These are phyloP conservation scores for Drosophila orosa DNA, from an alignment of 1,140 invertebrate species.

Conservation along the genomic window DNA sequence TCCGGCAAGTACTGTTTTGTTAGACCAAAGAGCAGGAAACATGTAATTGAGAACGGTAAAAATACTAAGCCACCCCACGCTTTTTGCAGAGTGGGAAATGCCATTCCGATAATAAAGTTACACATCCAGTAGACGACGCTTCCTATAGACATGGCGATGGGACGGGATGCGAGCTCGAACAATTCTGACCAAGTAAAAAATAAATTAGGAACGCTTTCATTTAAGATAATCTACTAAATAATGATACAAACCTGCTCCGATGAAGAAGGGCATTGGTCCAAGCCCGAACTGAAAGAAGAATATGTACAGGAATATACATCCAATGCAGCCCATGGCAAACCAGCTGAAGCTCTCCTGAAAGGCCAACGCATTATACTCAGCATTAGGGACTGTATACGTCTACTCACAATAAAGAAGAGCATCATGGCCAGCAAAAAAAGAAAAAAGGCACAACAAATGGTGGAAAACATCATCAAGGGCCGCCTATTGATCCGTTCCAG, in stretches of 20 bases:
- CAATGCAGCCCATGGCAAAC: conserved; percentile 88
- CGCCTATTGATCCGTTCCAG: conserved; percentile 86
- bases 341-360: conserved; percentile 85
- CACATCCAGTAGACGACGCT: conserved; percentile 94
- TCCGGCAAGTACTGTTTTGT: conserved; percentile 89
- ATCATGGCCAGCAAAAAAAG: conserved; percentile 86
- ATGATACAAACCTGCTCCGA: conserved; percentile 83
- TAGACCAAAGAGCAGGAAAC: conserved; percentile 86
- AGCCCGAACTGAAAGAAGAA: conserved; percentile 92
- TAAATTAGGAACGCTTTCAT: not conserved
- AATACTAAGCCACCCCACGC: conserved; percentile 88
- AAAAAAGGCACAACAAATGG: conserved; percentile 84
- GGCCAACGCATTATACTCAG: not conserved
- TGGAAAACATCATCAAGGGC: conserved; percentile 86
- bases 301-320: conserved; percentile 90
- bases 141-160: conserved; percentile 93
- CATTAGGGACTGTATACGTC: fast-evolving
- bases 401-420: conserved; percentile 86
- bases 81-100: conserved; percentile 88
- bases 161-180: conserved; percentile 93
- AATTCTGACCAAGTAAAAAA: conserved; percentile 87
- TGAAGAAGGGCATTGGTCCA: conserved; percentile 94
- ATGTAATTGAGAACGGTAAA: conserved; percentile 87
- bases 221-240: not conserved
- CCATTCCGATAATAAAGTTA: conserved; percentile 93